Conservation (phyloP, 30 jellyfish, hydroid and myxozoan species). For the Aurelia sp. region DNA sequence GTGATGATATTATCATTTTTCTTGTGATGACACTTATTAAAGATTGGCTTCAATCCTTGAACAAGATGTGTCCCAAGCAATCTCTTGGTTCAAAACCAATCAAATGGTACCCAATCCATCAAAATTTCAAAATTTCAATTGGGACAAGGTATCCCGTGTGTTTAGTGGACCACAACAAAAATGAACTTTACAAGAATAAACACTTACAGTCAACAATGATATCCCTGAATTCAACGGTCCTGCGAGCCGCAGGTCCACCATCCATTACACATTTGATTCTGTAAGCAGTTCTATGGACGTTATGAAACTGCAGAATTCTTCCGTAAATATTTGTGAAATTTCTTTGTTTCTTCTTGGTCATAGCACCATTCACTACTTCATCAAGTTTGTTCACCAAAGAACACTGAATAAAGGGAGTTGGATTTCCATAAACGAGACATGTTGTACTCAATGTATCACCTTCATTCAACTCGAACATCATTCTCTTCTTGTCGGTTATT, state of each 20-base stretch:
- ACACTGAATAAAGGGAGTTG: neutral
- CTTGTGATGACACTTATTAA: no score
- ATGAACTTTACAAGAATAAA: no score
- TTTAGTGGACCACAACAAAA: no score
- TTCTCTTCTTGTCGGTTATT: neutral
- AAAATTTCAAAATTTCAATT: no score
- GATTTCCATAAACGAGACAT: neutral
- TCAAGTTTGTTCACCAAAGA: neutral
- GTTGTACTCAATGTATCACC: neutral
- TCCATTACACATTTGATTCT: neutral
- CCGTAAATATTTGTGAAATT: neutral
- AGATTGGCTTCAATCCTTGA: no score
- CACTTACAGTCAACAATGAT: neutral
- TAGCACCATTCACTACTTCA: neutral
- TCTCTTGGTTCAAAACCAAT: no score
- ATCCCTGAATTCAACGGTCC: neutral
- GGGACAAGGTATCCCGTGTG: no score
- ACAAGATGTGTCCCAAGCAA: no score
- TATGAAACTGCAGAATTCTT: neutral
- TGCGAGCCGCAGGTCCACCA: neutral
- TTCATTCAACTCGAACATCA: neutral
- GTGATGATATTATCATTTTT: no score
- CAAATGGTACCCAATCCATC: no score
- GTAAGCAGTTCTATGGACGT: neutral
- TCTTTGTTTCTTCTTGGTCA: neutral